Conservation (phyloP, 2,888 invertebrate species). For the Clepsis dumicolana region DNA sequence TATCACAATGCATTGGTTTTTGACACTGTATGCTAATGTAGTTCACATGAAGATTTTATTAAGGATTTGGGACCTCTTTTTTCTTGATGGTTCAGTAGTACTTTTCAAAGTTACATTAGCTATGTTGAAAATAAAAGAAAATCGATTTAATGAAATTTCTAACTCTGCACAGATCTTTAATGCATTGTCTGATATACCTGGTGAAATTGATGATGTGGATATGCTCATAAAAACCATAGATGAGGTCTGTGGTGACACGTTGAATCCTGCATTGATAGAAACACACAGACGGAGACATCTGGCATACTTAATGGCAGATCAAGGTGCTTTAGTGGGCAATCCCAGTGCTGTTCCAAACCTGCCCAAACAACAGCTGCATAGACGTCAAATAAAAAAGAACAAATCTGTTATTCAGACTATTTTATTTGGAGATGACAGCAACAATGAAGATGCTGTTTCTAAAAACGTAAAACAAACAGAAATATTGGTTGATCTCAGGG, state of each 20-base stretch:
- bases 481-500: conserved; percentile 98
- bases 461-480: conserved; percentile 99
- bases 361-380: conserved; percentile 96
- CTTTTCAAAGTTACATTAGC: conserved; percentile 97
- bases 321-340: conserved; percentile 96
- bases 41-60: conserved; percentile 97
- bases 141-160: conserved; percentile 93
- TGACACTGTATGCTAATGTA: conserved; percentile 98
- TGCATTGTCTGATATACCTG: conserved; percentile 97
- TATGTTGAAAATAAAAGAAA: conserved; percentile 94
- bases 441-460: conserved; percentile 94
- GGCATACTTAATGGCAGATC: conserved; percentile 98
- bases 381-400: conserved; percentile 95
- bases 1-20: conserved; percentile 98
- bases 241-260: conserved; percentile 91
- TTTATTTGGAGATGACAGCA: conserved; percentile 92
- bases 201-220: conserved; percentile 96
- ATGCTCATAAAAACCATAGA: conserved; percentile 91
- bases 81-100: conserved; percentile 97
- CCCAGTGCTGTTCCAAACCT: conserved; percentile 95
- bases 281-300: conserved; percentile 96
- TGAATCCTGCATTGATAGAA: conserved; percentile 94
- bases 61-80: conserved; percentile 98
- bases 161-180: conserved; percentile 99
- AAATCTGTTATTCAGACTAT: conserved; percentile 96